These are phyloP conservation scores for Pseudopipra pipra DNA, from an alignment of 2,113 vertebrate species.

Conservation along the genomic window DNA sequence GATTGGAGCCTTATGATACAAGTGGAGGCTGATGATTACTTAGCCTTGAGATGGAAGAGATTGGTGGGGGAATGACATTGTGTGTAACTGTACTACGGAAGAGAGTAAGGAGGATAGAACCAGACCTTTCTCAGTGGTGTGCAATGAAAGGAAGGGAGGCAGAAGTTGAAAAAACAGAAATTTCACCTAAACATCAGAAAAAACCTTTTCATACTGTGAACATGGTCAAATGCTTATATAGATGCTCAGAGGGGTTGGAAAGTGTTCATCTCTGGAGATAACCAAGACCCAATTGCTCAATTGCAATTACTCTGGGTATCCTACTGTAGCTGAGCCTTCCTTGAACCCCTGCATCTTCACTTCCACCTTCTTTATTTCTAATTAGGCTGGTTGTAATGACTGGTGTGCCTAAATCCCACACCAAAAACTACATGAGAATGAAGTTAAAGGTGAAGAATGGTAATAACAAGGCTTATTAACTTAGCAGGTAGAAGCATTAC, in stretches of 20 bases:
- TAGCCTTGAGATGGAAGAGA: neutral
- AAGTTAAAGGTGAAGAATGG: neutral
- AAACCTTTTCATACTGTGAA: neutral
- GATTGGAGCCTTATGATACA: neutral
- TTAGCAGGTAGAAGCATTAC: neutral
- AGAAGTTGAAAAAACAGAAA: neutral
- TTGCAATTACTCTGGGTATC: neutral
- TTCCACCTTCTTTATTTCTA: neutral
- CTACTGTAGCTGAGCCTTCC: neutral
- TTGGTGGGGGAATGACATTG: rapidly evolving
- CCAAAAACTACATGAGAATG: neutral
- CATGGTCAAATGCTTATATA: neutral
- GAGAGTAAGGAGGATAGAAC: neutral
- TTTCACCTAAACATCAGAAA: neutral
- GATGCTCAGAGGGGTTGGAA: neutral
- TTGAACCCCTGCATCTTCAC: neutral
- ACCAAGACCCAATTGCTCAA: neutral
- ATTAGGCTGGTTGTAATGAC: neutral
- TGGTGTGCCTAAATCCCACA: neutral
- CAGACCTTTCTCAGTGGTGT: neutral
- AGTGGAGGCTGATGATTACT: neutral
- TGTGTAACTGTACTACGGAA: neutral
- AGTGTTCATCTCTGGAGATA: neutral
- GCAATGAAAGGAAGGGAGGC: neutral
- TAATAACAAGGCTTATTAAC: constrained; percentile 5